phyloP scores from a whole-genome alignment of 2,888 invertebrate genomes.

The Eilema griseolum region DNA sequence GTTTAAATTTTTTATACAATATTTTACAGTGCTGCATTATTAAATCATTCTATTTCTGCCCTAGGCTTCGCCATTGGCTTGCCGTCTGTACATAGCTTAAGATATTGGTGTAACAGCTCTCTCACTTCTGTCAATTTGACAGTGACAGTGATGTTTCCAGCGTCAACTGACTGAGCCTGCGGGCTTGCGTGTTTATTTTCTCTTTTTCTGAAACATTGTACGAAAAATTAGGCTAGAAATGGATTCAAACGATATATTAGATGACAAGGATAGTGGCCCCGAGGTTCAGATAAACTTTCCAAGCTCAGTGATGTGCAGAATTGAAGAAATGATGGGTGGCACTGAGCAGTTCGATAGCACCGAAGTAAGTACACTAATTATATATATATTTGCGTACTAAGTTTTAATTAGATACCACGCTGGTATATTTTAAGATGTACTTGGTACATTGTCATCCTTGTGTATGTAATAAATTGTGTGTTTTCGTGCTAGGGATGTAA shows the following conservation, averaged over 20 bases:
- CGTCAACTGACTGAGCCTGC: constrained; percentile 31
- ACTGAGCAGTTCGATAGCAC: constrained; percentile 94
- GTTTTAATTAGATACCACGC: background rate
- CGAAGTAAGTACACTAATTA: constrained; percentile 75
- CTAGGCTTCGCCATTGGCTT: too few species aligned
- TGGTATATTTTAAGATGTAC: background rate
- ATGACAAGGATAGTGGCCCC: constrained; percentile 80
- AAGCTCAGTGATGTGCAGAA: constrained; percentile 95
- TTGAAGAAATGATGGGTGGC: constrained; percentile 96
- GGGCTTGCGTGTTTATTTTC: constrained; percentile 28
- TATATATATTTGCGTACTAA: background rate
- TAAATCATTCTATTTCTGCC: too few species aligned
- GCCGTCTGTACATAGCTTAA: too few species aligned
- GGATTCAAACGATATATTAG: constrained; percentile 74
- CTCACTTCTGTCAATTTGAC: constrained; percentile 1
- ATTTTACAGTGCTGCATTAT: too few species aligned
- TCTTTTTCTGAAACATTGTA: constrained; percentile 23
- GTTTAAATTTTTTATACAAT: too few species aligned
- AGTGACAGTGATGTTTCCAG: constrained; percentile 27
- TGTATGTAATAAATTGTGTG: background rate
- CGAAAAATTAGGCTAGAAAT: constrained; percentile 53
- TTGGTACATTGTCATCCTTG: background rate
- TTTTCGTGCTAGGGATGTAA: background rate
- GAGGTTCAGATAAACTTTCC: constrained; percentile 89
- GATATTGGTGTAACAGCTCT: background rate